A percentile compares a stretch with the other conserved stretches of the same genome.
phyloP scores from a whole-genome alignment of 2,888 invertebrate species.

The Gandaritis pyraliata region DNA sequence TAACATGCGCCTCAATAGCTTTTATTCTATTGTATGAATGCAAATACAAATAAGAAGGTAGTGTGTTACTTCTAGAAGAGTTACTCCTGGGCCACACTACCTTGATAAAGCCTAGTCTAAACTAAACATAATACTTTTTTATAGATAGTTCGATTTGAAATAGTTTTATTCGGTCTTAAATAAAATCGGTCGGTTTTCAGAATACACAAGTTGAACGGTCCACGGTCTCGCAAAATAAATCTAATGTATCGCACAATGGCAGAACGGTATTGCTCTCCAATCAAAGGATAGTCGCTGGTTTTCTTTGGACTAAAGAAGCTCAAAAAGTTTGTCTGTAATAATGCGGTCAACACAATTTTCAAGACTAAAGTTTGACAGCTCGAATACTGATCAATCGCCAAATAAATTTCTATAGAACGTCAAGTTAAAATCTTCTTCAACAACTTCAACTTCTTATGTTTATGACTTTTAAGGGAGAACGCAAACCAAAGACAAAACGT shows the following conservation, averaged over 20 bases:
- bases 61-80: no score
- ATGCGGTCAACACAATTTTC: neutral
- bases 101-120: no score
- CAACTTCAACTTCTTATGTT: no score
- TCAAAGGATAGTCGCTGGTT: constrained; percentile 27
- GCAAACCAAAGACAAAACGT: no score
- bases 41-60: no score
- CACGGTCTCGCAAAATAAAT: constrained; percentile 38
- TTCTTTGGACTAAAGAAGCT: neutral
- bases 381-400: no score
- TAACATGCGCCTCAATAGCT: no score
- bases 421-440: no score
- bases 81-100: no score
- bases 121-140: neutral
- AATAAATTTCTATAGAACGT: no score
- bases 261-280: constrained; percentile 35
- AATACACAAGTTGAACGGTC: constrained; percentile 25
- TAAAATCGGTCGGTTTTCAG: constrained; percentile 7
- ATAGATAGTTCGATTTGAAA: neutral
- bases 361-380: neutral
- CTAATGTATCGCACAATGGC: constrained; percentile 43
- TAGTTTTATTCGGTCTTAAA: neutral
- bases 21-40: no score
- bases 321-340: neutral
- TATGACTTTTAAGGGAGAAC: no score